Evolutionary conservation across 2,888 invertebrate species (phyloP), one percentile per base, ranked within the genome.

Genomic region (Drosophila rellima): DNA sequence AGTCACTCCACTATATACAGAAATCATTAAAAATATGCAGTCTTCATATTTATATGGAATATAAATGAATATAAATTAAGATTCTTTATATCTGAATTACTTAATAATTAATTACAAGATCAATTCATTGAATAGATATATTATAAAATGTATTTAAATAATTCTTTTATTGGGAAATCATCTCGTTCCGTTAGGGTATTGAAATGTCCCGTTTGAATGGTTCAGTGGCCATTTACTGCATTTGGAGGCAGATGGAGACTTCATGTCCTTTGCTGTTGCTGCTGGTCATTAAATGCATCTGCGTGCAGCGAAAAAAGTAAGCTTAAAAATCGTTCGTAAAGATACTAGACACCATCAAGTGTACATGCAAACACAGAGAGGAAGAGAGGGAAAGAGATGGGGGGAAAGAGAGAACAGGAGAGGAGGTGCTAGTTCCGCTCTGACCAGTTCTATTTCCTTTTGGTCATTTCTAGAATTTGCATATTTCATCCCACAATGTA

Each of bases 401-500:
- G 40, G 8, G 26, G 15, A 0, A 4, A 2, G 13, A 23, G 18
- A 50, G n/a, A 11, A 31, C 20, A 15, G 17, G 7, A 37, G 52
- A n/a, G 23, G 62, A 78, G 78, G 75, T 75, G 75, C 74, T 74
- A 76, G 75, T 78, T 76, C 75, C 76, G 79, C 70, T 69, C 70
- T 65, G 72, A 86, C 84, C 87, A 83, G 70, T 86, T 88, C 88
- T 71, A 83, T 83, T 83, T 83, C 83, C 83, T 86, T 84, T 80
- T 84, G 78, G 78, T 71, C 87, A 73, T 83, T 86, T 76, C 84
- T 70, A 74, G 71, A 84, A 84, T 88, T 86, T 84, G 81, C 88
- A 84, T 84, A 83, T 84, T 84, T 88, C 81, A 88, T 88, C 86
- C 87, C 83, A 86, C 81, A 83, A 88, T 82, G 88, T 88, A 84